Evolutionary conservation across 2,113 vertebrate genomes (phyloP), one percentile per base, ranked within the genome.

Genomic region (Redunca redunca): DNA sequence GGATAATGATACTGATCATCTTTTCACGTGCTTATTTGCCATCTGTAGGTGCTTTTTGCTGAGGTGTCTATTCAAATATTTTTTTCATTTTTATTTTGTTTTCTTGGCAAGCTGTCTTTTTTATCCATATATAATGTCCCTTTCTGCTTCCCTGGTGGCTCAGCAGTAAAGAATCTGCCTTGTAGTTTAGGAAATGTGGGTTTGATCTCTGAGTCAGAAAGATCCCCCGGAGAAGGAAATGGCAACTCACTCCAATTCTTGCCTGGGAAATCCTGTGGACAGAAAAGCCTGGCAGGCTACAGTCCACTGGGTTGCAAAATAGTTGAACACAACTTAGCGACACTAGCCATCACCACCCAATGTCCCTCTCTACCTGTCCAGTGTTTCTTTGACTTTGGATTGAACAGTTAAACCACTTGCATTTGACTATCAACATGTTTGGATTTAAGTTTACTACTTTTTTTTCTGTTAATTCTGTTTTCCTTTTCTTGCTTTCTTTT

Each of bases 1-100:
- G 50, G 8, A 28, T 88, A 53, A 84, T 58, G 16, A 62, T 90
- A 57, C 53, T 25, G 21, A 30, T 40, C 14, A 28, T 94, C 3
- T 82, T 57, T 58, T 60, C 19, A 14, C 48, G n/a, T 28, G 21
- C 26, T 48, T 48, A 50, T 78, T 64, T 93, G 40, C 48, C 53
- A 77, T 28, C 23, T 28, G 1, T 19, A 14, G 30, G 14, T 90
- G 13, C 3, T 71, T 8, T 74, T 85, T 62, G 3, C n/a, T 57
- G 13, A 86, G 13, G 3, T 91, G 13, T 77, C 16, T 14, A 16
- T 71, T 74, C 23, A 80, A 36, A 13, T n/a, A 23, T 48, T 94
- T 94, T 52, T 81, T 30, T 36, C 14, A 26, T 81, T 92, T 88
- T 74, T 55, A 74, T 16, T 91, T 88, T 91, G 8, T 58, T 23